A percentile compares a stretch with the other conserved stretches of the same genome.
Evolutionary conservation across 2,113 vertebrate genomes (phyloP).

Genomic region (Rhinoderma darwinii): DNA sequence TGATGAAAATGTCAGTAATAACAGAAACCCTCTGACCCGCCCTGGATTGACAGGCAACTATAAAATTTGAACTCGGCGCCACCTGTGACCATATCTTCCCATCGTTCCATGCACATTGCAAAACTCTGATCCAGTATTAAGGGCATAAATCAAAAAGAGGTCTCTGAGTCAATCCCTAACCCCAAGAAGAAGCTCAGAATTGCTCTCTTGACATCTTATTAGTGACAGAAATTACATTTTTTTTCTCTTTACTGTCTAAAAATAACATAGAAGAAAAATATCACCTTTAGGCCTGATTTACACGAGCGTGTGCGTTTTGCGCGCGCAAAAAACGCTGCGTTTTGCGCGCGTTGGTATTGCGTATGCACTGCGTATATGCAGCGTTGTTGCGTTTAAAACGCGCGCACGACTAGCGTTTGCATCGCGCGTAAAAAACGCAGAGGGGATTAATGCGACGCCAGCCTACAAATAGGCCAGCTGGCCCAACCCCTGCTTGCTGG

Average conservation of each 20-base stretch:
- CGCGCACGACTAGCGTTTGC: no score
- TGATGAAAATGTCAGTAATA: not conserved
- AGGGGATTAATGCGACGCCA: no score
- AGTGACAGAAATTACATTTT: slow-evolving; percentile 43
- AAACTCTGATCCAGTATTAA: not conserved
- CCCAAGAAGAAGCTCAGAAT: slow-evolving; percentile 17
- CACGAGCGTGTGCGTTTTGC: no score
- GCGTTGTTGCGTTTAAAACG: no score
- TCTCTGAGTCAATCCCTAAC: slow-evolving; percentile 15
- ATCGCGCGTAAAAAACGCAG: no score
- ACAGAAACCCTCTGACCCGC: not conserved
- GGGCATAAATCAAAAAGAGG: slow-evolving; percentile 5
- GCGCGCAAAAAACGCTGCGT: no score
- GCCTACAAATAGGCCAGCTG: no score
- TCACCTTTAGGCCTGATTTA: no score
- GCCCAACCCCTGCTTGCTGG: no score
- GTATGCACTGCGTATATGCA: no score
- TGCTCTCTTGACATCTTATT: slow-evolving; percentile 22
- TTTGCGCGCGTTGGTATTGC: no score
- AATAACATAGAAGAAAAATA: slow-evolving; percentile 26
- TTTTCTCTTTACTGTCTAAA: slow-evolving; percentile 10
- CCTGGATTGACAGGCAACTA: not conserved
- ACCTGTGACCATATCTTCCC: not conserved
- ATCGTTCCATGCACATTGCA: not conserved
- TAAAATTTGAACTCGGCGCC: not conserved